A percentile compares a stretch with the other conserved stretches of the same genome.
phyloP scores from a whole-genome alignment of 1,140 invertebrate genomes.

The Platyscapa corneri region DNA sequence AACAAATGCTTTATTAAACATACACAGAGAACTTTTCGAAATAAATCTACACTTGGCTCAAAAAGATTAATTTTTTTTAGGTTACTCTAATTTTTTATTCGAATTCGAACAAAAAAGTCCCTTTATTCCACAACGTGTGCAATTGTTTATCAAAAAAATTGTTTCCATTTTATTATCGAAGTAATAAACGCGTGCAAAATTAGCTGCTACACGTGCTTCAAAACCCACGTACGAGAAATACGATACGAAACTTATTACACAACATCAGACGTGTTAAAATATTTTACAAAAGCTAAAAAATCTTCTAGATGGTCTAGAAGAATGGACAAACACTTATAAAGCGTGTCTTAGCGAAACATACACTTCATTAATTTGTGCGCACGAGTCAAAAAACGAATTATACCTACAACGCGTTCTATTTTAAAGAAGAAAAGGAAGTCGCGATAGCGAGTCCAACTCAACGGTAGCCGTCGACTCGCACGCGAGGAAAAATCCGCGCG shows the following conservation, averaged over 20 bases:
- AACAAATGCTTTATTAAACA: too few species aligned
- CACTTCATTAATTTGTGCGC: not conserved
- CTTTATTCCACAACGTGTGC: too few species aligned
- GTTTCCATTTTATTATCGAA: too few species aligned
- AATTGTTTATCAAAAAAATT: too few species aligned
- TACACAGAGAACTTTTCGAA: too few species aligned
- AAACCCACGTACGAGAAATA: too few species aligned
- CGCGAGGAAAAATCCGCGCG: not conserved
- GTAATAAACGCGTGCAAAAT: too few species aligned
- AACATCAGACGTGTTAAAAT: not conserved
- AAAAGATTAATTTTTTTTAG: too few species aligned
- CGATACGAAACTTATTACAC: not conserved
- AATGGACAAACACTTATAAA: not conserved
- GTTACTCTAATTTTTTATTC: too few species aligned
- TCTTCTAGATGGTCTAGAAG: not conserved
- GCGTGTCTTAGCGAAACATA: not conserved
- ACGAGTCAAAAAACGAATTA: not conserved
- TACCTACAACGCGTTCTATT: not conserved
- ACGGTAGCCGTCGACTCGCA: not conserved
- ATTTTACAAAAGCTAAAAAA: not conserved
- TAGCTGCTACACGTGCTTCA: too few species aligned
- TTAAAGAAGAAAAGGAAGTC: slow-evolving; percentile 6
- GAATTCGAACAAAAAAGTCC: too few species aligned
- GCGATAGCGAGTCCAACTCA: not conserved
- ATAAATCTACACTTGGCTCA: too few species aligned